A percentile compares a stretch with the other conserved stretches of the same genome.
Conservation (phyloP, 2,113 vertebrate species). For the Oreotrochilus melanogaster region DNA sequence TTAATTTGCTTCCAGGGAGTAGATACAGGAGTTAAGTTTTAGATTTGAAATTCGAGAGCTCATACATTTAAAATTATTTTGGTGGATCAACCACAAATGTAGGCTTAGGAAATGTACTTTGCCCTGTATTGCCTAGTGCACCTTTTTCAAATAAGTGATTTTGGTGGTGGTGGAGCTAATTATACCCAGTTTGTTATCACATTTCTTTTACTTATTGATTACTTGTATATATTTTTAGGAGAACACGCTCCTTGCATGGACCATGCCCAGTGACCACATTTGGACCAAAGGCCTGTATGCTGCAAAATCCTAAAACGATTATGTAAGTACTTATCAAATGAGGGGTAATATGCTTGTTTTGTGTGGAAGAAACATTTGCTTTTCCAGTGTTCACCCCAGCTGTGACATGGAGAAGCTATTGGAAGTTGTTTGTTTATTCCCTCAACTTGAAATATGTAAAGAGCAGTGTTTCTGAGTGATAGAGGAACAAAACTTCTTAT, state of each 20-base stretch:
- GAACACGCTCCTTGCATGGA: conserved; percentile 93
- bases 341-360: not conserved
- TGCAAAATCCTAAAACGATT: conserved; percentile 93
- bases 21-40: too few relatives aligned
- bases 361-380: not conserved
- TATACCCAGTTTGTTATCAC: not conserved
- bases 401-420: not conserved
- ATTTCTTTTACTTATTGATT: not conserved
- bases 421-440: not conserved
- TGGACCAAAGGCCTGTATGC: conserved; percentile 96
- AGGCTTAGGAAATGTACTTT: too few relatives aligned
- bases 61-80: too few relatives aligned
- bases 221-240: conserved; percentile 65
- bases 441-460: not conserved
- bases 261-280: conserved; percentile 97
- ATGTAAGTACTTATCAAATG: conserved; percentile 85
- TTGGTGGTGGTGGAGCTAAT: not conserved
- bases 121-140: not conserved
- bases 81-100: too few relatives aligned
- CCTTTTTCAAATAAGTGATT: not conserved
- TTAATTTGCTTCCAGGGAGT: too few relatives aligned
- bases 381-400: fast-evolving
- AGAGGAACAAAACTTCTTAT: not conserved
- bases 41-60: too few relatives aligned
- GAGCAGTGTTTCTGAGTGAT: not conserved